Percentiles rank a stretch among this genome's conserved stretches.
Evolutionary conservation across 2,797 vertebrate genomes (phyloP).

Genomic region (Myotis planiceps): DNA sequence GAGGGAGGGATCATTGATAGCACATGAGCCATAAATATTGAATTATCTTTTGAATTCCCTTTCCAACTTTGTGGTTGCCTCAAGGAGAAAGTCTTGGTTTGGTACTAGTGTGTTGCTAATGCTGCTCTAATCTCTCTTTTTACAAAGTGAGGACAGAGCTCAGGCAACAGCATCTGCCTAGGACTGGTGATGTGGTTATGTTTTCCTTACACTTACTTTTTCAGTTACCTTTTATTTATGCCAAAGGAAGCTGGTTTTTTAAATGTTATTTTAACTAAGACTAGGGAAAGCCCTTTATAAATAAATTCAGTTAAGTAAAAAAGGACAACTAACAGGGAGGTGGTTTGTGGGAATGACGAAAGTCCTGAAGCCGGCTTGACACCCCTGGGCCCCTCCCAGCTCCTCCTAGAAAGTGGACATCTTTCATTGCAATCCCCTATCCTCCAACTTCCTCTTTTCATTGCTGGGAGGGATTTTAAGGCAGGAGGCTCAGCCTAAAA

Average conservation of each 20-base stretch:
- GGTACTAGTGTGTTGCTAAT: not conserved
- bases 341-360: not conserved
- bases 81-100: not conserved
- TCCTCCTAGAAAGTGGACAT: not conserved
- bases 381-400: not conserved
- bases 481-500: not conserved
- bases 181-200: not conserved
- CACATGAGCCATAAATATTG: not conserved
- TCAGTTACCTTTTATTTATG: not conserved
- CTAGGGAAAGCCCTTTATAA: not conserved
- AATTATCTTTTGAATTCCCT: not conserved
- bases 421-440: not conserved
- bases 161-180: not conserved
- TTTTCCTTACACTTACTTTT: not conserved
- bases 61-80: not conserved
- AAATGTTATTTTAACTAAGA: not conserved
- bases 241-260: not conserved
- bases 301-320: not conserved
- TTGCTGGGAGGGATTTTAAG: not conserved
- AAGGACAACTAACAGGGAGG: too few species aligned
- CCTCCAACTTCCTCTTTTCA: not conserved
- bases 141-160: not conserved
- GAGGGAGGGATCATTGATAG: not conserved
- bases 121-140: not conserved
- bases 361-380: not conserved